Evolutionary conservation across 1,140 invertebrate species (phyloP), one percentile per base, ranked within the genome.

Genomic region (Caenorhabditis latens): DNA sequence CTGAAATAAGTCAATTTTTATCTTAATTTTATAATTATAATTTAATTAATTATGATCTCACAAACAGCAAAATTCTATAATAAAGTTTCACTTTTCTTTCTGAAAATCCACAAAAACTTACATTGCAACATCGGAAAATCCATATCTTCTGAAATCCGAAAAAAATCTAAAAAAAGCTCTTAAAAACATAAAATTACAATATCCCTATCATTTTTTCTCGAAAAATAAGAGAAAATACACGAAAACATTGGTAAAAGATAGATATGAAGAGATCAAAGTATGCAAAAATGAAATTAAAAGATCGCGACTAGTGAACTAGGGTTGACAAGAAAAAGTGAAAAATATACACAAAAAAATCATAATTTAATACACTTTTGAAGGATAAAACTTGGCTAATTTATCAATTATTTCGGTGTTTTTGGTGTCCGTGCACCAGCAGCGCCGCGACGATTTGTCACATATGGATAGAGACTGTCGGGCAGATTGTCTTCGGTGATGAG

Each of bases 321-420:
- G n/a, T 16, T 19, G n/a, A n/a, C 16, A 58, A n/a, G 57, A 58
- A 19, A 58, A 8, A 58, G 14, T n/a, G n/a, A 58, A 53, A 53
- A 16, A 53, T 13, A 53, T 58, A 58, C n/a, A 58, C 57, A 58
- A 58, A 16, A n/a, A 58, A 58, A n/a, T 21, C n/a, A n/a, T 14
- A 58, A n/a, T n/a, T n/a, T n/a, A 5, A 58, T 58, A 58, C 57
- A 58, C 57, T 58, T 58, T 58, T 58, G 0, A 58, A 58, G 57
- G 8, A 19, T n/a, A 58, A 58, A 58, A 58, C 50, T 21, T n/a
- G 57, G n/a, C 5, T n/a, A 58, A 58, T n/a, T 8, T 1, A 58
- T 40, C 11, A 63, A 11, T 53, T 79, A 79, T 79, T 79, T 79
- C 71, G 71, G 71, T 9, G 71, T 79, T 79, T 79, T 79, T 53